phyloP scores from a whole-genome alignment of 2,113 vertebrate genomes.

The Malurus melanocephalus region DNA sequence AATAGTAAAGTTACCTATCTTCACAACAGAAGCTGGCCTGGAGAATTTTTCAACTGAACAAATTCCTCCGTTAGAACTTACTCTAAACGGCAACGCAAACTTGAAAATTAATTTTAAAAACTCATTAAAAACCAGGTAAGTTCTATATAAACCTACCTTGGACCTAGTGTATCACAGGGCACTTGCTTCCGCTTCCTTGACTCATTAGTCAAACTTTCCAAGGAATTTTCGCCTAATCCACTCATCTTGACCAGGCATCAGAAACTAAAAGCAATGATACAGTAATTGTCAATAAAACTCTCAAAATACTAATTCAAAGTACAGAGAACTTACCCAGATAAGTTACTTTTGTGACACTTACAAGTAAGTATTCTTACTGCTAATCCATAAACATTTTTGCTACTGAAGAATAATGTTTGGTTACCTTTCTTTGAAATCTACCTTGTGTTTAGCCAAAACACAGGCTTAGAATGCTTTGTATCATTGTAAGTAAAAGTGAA shows the following conservation, averaged over 20 bases:
- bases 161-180: constrained; percentile 86
- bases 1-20: background rate
- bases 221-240: constrained; percentile 87
- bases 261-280: constrained; percentile 75
- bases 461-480: background rate
- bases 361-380: background rate
- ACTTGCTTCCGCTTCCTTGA: constrained; percentile 91
- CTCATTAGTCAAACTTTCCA: constrained; percentile 86
- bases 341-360: background rate
- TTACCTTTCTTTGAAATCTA: background rate
- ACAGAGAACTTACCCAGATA: background rate
- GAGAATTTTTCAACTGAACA: background rate
- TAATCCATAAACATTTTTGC: background rate
- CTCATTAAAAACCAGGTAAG: background rate
- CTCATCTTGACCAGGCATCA: constrained; percentile 91
- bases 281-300: background rate
- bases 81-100: background rate
- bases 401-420: background rate
- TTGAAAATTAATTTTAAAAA: background rate
- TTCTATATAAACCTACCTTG: constrained; percentile 72
- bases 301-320: background rate
- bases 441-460: background rate
- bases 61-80: background rate
- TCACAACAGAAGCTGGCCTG: background rate
- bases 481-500: background rate